Evolutionary conservation across 2,888 invertebrate species (phyloP).

Genomic region (Julus scandinavius): DNA sequence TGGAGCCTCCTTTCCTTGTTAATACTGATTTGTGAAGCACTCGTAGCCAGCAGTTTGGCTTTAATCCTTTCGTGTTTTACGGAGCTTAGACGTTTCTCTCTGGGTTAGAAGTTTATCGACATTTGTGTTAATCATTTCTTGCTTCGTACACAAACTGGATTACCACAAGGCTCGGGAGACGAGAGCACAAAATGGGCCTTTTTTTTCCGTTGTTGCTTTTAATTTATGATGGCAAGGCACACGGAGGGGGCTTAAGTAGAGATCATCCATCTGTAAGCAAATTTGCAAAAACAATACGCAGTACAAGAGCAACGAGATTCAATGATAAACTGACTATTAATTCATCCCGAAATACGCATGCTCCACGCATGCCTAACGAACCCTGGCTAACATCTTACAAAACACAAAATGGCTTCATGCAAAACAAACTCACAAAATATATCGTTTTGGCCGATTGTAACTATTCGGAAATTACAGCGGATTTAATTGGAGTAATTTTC

Average conservation of each 20-base stretch:
- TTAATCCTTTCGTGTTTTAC: conserved; percentile 21
- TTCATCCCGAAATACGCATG: conserved; percentile 5
- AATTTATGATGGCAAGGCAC: conserved; percentile 33
- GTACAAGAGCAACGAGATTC: conserved; percentile 26
- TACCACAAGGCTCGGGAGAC: background rate
- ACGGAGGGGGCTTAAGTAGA: conserved; percentile 16
- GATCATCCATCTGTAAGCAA: conserved; percentile 33
- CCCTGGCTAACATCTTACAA: background rate
- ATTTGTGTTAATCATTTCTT: conserved; percentile 33
- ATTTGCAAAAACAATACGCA: conserved; percentile 27
- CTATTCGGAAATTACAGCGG: no score
- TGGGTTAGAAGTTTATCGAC: conserved; percentile 33
- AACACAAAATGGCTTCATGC: background rate
- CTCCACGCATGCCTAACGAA: background rate
- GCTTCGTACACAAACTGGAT: conserved; percentile 21
- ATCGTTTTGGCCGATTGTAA: no score
- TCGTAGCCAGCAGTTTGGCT: background rate
- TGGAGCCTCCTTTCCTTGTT: background rate
- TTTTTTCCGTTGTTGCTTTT: conserved; percentile 32
- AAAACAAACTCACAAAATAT: no score
- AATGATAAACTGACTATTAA: background rate
- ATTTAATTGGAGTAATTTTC: no score
- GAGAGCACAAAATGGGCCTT: background rate
- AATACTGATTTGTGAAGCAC: conserved; percentile 33
- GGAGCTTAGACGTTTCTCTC: conserved; percentile 21